Evolutionary conservation across 2,797 vertebrate genomes (phyloP).

Genomic region (Pristis pectinata): DNA sequence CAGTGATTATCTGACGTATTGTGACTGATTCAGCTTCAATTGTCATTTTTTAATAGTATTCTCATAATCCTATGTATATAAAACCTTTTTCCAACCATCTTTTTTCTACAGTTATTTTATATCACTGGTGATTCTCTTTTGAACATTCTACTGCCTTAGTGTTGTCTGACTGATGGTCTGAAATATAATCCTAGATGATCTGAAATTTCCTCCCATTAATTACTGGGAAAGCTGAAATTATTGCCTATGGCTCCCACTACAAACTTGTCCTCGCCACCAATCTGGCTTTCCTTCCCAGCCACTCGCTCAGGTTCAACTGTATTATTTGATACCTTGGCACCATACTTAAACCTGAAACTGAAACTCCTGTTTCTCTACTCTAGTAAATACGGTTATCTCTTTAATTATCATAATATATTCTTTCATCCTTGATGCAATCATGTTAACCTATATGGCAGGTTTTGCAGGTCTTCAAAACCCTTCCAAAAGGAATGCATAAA

Average conservation of each 20-base stretch:
- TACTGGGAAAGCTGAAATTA: neutral
- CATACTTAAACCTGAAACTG: neutral
- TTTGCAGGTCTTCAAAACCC: neutral
- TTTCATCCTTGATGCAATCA: neutral
- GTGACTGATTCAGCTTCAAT: neutral
- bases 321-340: neutral
- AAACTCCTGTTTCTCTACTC: neutral
- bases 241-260: neutral
- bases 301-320: neutral
- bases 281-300: neutral
- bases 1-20: neutral
- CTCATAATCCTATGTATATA: neutral
- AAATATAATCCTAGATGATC: neutral
- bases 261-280: neutral
- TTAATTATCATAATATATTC: neutral
- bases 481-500: neutral
- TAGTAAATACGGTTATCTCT: neutral
- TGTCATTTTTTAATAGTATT: neutral
- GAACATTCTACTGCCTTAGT: neutral
- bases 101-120: neutral
- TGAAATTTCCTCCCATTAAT: neutral
- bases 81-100: neutral
- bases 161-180: neutral
- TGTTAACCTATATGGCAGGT: neutral
- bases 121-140: neutral